phyloP scores from a whole-genome alignment of 2,113 vertebrate genomes.

The Hippocampus zosterae region DNA sequence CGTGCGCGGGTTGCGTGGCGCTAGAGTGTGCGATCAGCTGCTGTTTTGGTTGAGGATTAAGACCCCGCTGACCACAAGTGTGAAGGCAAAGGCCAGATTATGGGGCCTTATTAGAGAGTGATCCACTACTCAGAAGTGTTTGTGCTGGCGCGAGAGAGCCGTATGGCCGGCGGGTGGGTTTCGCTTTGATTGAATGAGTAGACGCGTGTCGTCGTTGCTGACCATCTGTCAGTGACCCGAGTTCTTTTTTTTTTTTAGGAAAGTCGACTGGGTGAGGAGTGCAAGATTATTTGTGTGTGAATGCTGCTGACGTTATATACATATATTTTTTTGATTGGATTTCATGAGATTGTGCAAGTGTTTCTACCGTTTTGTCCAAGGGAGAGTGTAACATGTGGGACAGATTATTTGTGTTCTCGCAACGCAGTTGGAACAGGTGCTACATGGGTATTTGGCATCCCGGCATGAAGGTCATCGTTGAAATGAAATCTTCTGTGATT shows the following conservation, averaged over 20 bases:
- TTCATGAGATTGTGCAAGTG: neutral
- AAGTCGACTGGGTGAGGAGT: neutral
- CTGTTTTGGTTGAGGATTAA: conserved; percentile 53
- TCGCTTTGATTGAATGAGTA: conserved; percentile 8
- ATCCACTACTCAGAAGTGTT: conserved; percentile 28
- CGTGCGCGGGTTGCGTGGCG: conserved; percentile 10
- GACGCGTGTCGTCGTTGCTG: neutral
- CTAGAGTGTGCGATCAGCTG: conserved; percentile 31
- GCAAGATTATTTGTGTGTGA: neutral
- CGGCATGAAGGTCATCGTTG: neutral
- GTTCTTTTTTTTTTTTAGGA: neutral
- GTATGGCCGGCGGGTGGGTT: neutral
- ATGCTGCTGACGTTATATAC: neutral
- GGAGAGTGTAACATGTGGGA: neutral
- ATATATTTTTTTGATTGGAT: neutral
- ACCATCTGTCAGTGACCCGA: conserved; percentile 5
- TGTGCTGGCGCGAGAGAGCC: conserved; percentile 5
- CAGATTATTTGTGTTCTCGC: neutral
- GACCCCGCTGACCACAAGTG: conserved; percentile 29
- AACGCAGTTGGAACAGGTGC: neutral
- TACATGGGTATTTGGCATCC: neutral
- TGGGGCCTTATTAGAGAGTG: conserved; percentile 45
- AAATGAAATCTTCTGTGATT: neutral
- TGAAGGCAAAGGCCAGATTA: conserved; percentile 58
- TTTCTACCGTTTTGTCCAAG: neutral